phyloP scores from a whole-genome alignment of 2,113 vertebrate species.

The Sinosuthora webbiana region DNA sequence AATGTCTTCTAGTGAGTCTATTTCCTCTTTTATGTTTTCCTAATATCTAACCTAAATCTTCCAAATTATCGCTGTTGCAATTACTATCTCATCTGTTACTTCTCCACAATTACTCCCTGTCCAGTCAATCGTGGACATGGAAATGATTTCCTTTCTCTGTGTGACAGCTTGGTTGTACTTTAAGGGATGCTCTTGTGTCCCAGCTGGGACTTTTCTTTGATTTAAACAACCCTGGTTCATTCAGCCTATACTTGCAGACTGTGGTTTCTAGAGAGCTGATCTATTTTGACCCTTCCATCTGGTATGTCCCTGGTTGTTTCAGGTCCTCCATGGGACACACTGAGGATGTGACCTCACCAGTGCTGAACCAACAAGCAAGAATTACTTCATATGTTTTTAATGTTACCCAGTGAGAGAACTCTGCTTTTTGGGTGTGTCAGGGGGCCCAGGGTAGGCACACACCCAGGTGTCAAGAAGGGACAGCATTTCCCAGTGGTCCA shows the following conservation, averaged over 20 bases:
- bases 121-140: not conserved
- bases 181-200: not conserved
- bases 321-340: not conserved
- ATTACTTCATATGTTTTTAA: not conserved
- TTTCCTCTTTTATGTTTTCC: not conserved
- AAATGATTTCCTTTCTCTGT: not conserved
- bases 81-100: not conserved
- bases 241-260: not conserved
- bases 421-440: not conserved
- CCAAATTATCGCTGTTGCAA: not conserved
- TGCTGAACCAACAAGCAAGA: not conserved
- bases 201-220: not conserved
- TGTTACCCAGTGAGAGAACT: not conserved
- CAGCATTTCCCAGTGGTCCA: not conserved
- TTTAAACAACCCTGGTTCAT: not conserved
- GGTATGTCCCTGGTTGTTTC: not conserved
- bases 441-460: not conserved
- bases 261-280: not conserved
- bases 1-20: not conserved
- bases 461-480: not conserved
- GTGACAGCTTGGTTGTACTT: not conserved
- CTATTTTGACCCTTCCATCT: not conserved
- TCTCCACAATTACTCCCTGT: not conserved
- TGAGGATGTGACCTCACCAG: not conserved
- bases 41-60: constrained; percentile 15